Conservation (phyloP, 2,888 invertebrate genomes). For the Bellardia pandia region DNA sequence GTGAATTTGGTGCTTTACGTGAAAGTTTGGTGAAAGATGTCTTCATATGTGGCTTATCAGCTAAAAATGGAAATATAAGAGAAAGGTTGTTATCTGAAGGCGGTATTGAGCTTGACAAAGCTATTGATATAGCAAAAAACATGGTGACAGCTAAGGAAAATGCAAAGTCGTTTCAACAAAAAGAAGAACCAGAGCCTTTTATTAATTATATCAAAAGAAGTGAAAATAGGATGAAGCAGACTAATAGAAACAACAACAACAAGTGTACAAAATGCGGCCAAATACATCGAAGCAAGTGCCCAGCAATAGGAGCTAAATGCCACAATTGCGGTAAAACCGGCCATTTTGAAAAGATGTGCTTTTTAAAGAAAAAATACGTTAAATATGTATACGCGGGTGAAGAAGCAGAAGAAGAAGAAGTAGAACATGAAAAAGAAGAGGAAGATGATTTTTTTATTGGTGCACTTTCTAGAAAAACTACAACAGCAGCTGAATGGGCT, state of each 20-base stretch:
- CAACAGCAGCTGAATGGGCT: background rate
- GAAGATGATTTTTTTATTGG: constrained; percentile 17
- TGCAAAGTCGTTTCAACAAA: constrained; percentile 15
- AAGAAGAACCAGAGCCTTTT: constrained; percentile 7
- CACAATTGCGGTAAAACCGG: constrained; percentile 6
- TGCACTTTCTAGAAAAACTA: constrained; percentile 5
- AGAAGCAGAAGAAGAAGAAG: too few species aligned
- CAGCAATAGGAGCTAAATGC: constrained; percentile 9
- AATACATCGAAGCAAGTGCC: background rate
- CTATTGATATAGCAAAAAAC: constrained; percentile 30
- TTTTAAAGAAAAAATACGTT: constrained; percentile 22
- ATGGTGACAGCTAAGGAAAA: constrained; percentile 9
- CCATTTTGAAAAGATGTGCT: constrained; percentile 20
- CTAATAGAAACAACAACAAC: background rate
- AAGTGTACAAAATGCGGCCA: background rate
- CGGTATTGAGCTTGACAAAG: constrained; percentile 12
- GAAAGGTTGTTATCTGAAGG: constrained; percentile 20
- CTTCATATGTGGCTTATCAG: background rate
- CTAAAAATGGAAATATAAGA: background rate
- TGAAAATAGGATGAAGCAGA: background rate
- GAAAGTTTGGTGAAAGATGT: constrained; percentile 1
- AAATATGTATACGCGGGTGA: constrained; percentile 8
- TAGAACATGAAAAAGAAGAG: background rate
- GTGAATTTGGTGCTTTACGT: background rate
- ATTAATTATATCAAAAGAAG: constrained; percentile 28